phyloP scores from a whole-genome alignment of 2,888 invertebrate species.

The Ormyrus nitidulus region DNA sequence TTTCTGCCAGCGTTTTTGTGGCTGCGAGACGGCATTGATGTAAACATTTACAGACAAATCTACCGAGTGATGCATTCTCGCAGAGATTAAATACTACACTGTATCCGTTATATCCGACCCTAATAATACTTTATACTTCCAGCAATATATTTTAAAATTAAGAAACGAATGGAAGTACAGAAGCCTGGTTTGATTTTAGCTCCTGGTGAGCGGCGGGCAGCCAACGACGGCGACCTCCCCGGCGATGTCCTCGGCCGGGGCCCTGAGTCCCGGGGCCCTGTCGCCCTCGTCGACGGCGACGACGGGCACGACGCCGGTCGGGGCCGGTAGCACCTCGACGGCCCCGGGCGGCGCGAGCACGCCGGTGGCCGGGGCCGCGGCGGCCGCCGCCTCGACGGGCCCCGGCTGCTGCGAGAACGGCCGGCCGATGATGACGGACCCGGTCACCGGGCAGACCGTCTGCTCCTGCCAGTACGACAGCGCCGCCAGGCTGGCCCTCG shows the following conservation, averaged over 20 bases:
- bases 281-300: conserved; percentile 77
- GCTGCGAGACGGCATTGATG: too few species aligned
- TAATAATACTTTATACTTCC: too few species aligned
- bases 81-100: too few species aligned
- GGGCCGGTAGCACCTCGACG: conserved; percentile 63
- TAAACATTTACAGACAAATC: too few species aligned
- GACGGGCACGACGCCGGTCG: conserved; percentile 75
- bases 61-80: too few species aligned
- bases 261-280: conserved; percentile 84
- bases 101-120: too few species aligned
- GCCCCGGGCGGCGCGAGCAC: conserved; percentile 59
- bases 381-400: conserved; percentile 69
- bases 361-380: conserved; percentile 66
- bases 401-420: conserved; percentile 91
- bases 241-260: conserved; percentile 86
- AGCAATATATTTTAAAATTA: too few species aligned
- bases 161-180: too few species aligned
- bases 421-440: conserved; percentile 93
- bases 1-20: too few species aligned
- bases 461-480: conserved; percentile 97
- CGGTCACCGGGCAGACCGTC: conserved; percentile 93
- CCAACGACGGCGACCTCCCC: conserved; percentile 83
- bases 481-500: conserved; percentile 86
- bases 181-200: conserved; percentile 76
- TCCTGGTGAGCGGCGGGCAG: conserved; percentile 85